A percentile compares a stretch with the other conserved stretches of the same genome.
These are phyloP conservation scores for Agelastica alni DNA, from an alignment of 2,888 invertebrate species.

Conservation along the genomic window DNA sequence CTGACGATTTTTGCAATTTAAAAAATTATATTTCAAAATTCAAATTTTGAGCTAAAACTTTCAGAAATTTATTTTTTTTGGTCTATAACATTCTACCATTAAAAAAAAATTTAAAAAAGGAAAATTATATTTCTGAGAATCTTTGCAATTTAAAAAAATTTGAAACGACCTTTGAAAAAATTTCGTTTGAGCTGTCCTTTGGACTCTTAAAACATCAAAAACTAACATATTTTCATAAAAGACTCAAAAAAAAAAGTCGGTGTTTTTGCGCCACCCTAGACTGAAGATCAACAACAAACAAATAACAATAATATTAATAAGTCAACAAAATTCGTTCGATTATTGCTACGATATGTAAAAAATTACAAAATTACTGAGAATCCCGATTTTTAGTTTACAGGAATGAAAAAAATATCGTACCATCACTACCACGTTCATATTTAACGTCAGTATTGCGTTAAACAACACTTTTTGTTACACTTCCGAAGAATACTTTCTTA, in stretches of 20 bases:
- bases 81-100: no score
- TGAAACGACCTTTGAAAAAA: background rate
- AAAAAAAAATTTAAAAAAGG: background rate
- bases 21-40: background rate
- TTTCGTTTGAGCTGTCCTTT: no score
- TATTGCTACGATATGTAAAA: slow-evolving; percentile 17
- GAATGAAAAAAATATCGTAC: background rate
- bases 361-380: background rate
- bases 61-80: no score
- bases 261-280: background rate
- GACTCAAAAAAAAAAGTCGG: no score
- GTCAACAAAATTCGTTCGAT: slow-evolving; percentile 7
- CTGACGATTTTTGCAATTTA: no score
- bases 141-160: no score
- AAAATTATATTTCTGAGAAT: background rate
- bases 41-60: background rate
- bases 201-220: no score
- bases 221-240: no score
- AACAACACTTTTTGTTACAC: no score
- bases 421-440: background rate
- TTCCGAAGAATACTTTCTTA: no score
- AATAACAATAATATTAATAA: slow-evolving; percentile 13
- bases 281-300: slow-evolving; percentile 16
- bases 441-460: no score
- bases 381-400: background rate